These are phyloP conservation scores for Emydura subglobosa DNA, from an alignment of 2,113 vertebrate genomes.

Conservation along the genomic window DNA sequence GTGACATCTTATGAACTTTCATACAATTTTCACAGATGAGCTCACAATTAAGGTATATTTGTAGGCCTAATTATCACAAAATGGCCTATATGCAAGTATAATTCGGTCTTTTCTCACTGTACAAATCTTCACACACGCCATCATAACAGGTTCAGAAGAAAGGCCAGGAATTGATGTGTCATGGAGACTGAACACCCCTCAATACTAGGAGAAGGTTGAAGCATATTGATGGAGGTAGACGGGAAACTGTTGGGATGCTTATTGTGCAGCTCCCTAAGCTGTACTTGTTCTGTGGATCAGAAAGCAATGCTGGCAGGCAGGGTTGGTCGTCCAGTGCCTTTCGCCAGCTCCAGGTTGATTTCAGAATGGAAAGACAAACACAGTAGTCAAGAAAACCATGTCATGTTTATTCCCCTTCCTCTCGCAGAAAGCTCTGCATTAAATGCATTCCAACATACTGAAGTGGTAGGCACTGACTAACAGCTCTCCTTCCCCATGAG, in stretches of 20 bases:
- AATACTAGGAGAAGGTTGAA: background rate
- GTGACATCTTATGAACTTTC: no score
- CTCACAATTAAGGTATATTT: no score
- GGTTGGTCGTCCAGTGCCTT: rapidly evolving
- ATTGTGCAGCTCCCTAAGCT: background rate
- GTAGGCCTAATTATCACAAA: no score
- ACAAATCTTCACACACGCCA: no score
- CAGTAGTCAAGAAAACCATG: background rate
- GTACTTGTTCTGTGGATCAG: background rate
- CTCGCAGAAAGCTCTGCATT: rapidly evolving
- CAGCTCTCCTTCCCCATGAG: background rate
- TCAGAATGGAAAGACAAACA: rapidly evolving
- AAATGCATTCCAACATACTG: background rate
- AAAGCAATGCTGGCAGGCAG: no score
- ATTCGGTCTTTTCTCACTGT: no score
- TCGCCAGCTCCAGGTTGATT: background rate
- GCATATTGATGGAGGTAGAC: background rate
- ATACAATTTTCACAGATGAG: no score
- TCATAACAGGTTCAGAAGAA: background rate
- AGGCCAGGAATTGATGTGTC: background rate
- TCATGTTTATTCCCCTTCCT: rapidly evolving
- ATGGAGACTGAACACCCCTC: background rate
- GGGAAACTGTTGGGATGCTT: background rate
- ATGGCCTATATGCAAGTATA: no score
- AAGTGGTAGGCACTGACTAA: background rate